Evolutionary conservation across 2,113 vertebrate genomes (phyloP), one percentile per base, ranked within the genome.

Genomic region (Dasypus novemcinctus): DNA sequence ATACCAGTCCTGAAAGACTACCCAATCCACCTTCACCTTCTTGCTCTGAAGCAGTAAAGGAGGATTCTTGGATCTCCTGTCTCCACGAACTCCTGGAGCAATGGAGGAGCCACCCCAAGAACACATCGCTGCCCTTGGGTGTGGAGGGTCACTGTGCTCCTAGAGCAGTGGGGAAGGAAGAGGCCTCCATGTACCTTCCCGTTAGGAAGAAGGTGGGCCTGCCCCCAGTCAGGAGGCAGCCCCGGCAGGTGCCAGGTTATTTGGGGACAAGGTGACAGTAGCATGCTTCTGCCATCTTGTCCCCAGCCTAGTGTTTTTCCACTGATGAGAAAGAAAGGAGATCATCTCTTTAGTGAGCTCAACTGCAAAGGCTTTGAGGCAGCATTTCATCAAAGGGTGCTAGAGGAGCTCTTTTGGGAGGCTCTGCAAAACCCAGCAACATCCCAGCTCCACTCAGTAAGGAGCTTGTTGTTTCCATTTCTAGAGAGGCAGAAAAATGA

Each of bases 221-320:
- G 46, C 1, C 14, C 69, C 71, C 21, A 59, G 81, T 15, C n/a
- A 90, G 33, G 25, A 84, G 86, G 68, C 61, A 88, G 36, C 33
- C 87, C 61, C 80, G 23, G 18, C 2, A 21, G 49, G 63, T 71
- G 61, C 18, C 71, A 63, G 57, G 86, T 89, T 93, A 90, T 76
- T 0, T 95, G 71, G 79, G 79, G 93, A 89, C 86, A 94, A 88
- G 68, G 82, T 49, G 74, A 94, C 5, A 79, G 79, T 23, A 49
- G 43, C 68, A 68, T 54, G 36, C 46, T 86, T 76, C 64, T 82
- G 84, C 33, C 90, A 96, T 18, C 66, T 14, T 87, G 71, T 71
- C 74, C 79, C 49, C 36, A 89, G 69, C 31, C 33, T 23, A 49
- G 90, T 89, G 96, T 91, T 96, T 95, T 96, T 86, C 93, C 79